A percentile compares a stretch with the other conserved stretches of the same genome.
These are phyloP conservation scores for Dasysyrphus tricinctus DNA, from an alignment of 2,888 invertebrate genomes.

Conservation along the genomic window DNA sequence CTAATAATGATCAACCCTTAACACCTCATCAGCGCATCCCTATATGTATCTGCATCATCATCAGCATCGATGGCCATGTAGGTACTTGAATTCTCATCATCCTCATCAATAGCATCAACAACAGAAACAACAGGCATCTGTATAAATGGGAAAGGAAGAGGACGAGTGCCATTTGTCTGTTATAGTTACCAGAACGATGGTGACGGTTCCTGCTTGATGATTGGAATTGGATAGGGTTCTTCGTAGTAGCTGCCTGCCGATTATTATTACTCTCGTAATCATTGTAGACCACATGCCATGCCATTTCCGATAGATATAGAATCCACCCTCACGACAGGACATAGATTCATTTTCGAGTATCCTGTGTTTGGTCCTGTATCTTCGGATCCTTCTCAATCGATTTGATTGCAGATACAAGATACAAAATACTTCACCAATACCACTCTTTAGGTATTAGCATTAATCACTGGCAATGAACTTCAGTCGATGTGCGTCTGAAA, in stretches of 20 bases:
- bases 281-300: conserved; percentile 68
- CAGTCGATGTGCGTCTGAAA: conserved; percentile 46
- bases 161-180: conserved; percentile 64
- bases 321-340: conserved; percentile 43
- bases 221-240: conserved; percentile 58
- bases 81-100: conserved; percentile 52
- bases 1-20: conserved; percentile 76
- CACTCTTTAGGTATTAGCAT: conserved; percentile 49
- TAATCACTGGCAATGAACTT: conserved; percentile 70
- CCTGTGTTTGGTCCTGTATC: conserved; percentile 38
- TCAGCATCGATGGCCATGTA: conserved; percentile 32
- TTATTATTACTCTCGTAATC: conserved; percentile 71
- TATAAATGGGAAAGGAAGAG: conserved; percentile 10
- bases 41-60: conserved; percentile 55
- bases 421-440: conserved; percentile 6
- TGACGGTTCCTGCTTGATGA: conserved; percentile 73
- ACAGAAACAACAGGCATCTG: conserved; percentile 54
- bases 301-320: conserved; percentile 58
- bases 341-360: conserved; percentile 64
- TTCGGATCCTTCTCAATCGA: neutral
- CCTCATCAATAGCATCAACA: conserved; percentile 59
- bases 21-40: conserved; percentile 73
- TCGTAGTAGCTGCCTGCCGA: conserved; percentile 41
- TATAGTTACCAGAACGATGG: conserved; percentile 33
- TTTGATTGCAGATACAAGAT: conserved; percentile 52